These are phyloP conservation scores for Eidolon dupreanum DNA, from an alignment of 2,797 vertebrate species.

Conservation along the genomic window DNA sequence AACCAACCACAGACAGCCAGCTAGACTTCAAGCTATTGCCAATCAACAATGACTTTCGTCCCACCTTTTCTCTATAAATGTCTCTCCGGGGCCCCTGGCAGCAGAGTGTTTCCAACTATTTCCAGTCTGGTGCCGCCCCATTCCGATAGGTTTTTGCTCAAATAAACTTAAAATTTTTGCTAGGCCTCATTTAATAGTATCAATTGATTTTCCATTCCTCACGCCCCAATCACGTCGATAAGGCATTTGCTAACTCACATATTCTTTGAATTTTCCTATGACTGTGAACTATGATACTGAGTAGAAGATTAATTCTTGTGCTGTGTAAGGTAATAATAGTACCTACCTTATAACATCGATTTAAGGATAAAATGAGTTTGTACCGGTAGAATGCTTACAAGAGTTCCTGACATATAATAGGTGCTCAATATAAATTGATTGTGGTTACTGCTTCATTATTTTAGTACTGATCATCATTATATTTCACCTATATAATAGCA, in stretches of 20 bases:
- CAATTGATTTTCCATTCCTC: background rate
- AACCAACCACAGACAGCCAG: background rate
- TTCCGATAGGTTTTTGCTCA: background rate
- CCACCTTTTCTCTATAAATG: background rate
- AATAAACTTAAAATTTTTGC: background rate
- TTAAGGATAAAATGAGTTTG: background rate
- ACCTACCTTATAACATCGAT: background rate
- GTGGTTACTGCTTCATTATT: background rate
- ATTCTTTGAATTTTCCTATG: background rate
- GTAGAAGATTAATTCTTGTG: background rate
- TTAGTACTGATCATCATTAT: background rate
- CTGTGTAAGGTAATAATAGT: background rate
- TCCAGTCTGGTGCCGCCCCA: background rate
- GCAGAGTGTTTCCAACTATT: rapidly evolving
- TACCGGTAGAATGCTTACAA: background rate
- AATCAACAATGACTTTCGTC: background rate
- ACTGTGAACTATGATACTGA: background rate
- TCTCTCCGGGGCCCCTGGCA: background rate
- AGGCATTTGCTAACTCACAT: background rate
- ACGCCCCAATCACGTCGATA: background rate
- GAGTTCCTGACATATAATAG: background rate
- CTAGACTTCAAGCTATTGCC: background rate
- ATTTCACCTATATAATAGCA: background rate
- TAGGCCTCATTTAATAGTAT: background rate
- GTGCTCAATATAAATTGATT: background rate